These are phyloP conservation scores for Lochmaea capreae DNA, from an alignment of 2,888 invertebrate species.

Conservation along the genomic window DNA sequence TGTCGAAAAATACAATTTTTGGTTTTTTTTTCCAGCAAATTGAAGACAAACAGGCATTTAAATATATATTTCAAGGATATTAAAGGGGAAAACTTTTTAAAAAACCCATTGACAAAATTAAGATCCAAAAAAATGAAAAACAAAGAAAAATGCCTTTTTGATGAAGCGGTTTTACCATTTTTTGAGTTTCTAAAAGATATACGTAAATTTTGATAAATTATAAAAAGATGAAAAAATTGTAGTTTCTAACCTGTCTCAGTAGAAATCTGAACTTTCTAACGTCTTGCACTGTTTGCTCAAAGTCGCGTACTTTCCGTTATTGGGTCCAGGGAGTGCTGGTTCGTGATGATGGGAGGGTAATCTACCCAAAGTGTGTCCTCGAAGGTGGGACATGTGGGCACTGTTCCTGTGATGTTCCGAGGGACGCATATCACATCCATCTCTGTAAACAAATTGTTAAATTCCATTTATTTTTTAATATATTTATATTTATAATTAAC, in stretches of 20 bases:
- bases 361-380: conserved; percentile 77
- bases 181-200: no score
- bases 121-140: no score
- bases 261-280: conserved; percentile 92
- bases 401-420: conserved; percentile 60
- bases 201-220: neutral
- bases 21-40: no score
- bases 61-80: no score
- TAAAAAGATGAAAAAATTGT: neutral
- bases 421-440: conserved; percentile 66
- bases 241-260: conserved; percentile 79
- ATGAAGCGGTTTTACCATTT: no score
- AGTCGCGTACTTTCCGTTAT: conserved; percentile 93
- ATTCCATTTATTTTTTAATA: conserved; percentile 19
- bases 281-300: conserved; percentile 97
- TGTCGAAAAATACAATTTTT: no score
- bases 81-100: no score
- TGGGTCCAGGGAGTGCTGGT: conserved; percentile 72
- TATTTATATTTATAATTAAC: neutral
- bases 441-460: conserved; percentile 58
- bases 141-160: no score
- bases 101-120: no score
- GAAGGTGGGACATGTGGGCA: conserved; percentile 64
- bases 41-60: no score
- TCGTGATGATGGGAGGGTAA: conserved; percentile 72